Evolutionary conservation across 2,888 invertebrate species (phyloP), one percentile per base, ranked within the genome.

Genomic region (Abscondita cerata): DNA sequence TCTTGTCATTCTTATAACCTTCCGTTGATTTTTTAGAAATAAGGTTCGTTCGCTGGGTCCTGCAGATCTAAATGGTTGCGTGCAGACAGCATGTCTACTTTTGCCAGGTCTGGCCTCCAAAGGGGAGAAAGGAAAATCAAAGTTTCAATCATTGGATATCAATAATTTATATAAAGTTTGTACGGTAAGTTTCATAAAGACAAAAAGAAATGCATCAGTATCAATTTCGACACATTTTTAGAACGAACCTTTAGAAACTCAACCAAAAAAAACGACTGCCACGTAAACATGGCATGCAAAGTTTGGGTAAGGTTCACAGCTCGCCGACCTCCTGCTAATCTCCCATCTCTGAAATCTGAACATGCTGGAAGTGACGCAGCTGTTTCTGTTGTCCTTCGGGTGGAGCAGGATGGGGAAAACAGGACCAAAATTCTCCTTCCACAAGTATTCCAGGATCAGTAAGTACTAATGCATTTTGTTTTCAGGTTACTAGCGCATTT

Each of bases 261-360:
- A 91, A 78, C 91, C 91, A 91, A 78, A 94, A 93, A 84, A 92
- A 88, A 84, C 90, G 91, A 85, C 88, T 92, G 84, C 91, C 91
- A 81, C 94, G 94, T 84, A 97, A 97, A 90, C 96, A 98, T 96
- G 98, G 98, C 89, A 95, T 98, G 92, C 98, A 98, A 92, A 93
- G 92, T 86, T 91, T 99, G 91, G 98, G 98, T 85, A 98, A 98
- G 90, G 95, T 98, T 85, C 25, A 93, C 93, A 84, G 95, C 95
- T 82, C 92, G 98, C 85, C 92, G 98, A 83, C 96, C 98, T 86
- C 98, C 98, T 83, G 96, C 95, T 81, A 96, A 98, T 87, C 87
- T 98, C 84, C 98, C 98, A 81, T 98, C 98, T 88, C 85, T 98
- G 85, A 98, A 96, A 88, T 95, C 97, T 82, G 98, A 99, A 87